Conservation (phyloP, 1,140 invertebrate species). For the Drosophila asahinai region DNA sequence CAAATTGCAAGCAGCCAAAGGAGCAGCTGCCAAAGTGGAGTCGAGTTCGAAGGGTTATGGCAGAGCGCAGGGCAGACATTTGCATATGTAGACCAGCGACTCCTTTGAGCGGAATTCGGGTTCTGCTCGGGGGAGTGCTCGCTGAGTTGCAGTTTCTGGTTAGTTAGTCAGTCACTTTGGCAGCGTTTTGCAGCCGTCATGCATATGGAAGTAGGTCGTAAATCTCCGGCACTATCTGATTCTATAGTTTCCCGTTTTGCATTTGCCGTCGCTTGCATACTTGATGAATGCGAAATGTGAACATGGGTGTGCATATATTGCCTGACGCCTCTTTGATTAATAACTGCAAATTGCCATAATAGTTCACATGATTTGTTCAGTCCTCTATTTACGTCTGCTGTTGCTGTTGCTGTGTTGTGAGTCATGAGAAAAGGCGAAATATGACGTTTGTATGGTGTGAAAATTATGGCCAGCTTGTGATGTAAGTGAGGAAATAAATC, state of each 20-base stretch:
- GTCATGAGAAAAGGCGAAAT: conserved; percentile 33
- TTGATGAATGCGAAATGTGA: conserved; percentile 53
- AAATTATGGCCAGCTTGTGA: conserved; percentile 22
- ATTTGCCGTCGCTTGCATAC: conserved; percentile 63
- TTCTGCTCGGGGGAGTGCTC: background rate
- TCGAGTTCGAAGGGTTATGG: conserved; percentile 2
- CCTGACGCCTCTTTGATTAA: conserved; percentile 69
- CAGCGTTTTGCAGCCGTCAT: conserved; percentile 72
- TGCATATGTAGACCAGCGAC: conserved; percentile 31
- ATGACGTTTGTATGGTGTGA: conserved; percentile 40
- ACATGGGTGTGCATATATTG: conserved; percentile 45
- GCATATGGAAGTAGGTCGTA: conserved; percentile 81
- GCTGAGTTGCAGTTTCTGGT: conserved; percentile 42
- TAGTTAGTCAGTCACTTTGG: conserved; percentile 72
- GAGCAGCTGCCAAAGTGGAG: conserved; percentile 37
- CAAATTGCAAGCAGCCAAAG: conserved; percentile 57
- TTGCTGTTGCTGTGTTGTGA: background rate
- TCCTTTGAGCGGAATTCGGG: conserved; percentile 13
- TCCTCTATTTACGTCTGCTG: conserved; percentile 28
- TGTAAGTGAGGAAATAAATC: conserved; percentile 19
- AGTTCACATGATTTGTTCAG: conserved; percentile 68
- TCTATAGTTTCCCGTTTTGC: conserved; percentile 38
- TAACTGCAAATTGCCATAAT: conserved; percentile 80
- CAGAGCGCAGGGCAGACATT: conserved; percentile 21
- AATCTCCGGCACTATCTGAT: conserved; percentile 64